These are phyloP conservation scores for Crypturellus tataupa DNA, from an alignment of 2,797 vertebrate species.

Conservation along the genomic window DNA sequence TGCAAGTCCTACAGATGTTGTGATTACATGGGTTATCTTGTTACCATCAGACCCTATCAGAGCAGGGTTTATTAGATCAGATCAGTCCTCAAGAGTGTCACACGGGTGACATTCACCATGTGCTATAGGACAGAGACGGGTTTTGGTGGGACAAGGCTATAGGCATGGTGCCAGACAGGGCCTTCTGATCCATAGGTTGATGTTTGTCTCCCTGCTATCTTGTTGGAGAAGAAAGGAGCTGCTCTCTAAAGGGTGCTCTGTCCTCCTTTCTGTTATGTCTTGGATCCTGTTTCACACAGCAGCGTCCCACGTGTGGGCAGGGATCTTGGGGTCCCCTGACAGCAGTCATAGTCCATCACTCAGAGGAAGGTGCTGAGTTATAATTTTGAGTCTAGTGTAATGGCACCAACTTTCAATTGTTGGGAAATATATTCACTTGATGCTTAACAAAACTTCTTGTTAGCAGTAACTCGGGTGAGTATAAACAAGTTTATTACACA, in stretches of 20 bases:
- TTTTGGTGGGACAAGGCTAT: not conserved
- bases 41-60: not conserved
- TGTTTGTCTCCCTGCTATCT: not conserved
- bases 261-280: not conserved
- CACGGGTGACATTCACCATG: not conserved
- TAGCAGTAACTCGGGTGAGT: not conserved
- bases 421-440: not conserved
- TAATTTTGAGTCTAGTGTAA: not conserved
- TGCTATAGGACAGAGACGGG: not conserved
- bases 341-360: not conserved
- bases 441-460: not conserved
- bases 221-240: not conserved
- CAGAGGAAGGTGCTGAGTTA: not conserved
- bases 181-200: rapidly evolving
- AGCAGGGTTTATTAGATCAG: no score
- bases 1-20: not conserved
- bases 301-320: not conserved
- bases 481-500: not conserved
- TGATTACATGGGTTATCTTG: not conserved
- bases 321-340: not conserved
- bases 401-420: not conserved
- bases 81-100: not conserved
- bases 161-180: not conserved
- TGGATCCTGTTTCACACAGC: not conserved
- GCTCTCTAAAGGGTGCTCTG: not conserved